These are phyloP conservation scores for Betta splendens DNA, from an alignment of 2,797 vertebrate species.

Conservation along the genomic window DNA sequence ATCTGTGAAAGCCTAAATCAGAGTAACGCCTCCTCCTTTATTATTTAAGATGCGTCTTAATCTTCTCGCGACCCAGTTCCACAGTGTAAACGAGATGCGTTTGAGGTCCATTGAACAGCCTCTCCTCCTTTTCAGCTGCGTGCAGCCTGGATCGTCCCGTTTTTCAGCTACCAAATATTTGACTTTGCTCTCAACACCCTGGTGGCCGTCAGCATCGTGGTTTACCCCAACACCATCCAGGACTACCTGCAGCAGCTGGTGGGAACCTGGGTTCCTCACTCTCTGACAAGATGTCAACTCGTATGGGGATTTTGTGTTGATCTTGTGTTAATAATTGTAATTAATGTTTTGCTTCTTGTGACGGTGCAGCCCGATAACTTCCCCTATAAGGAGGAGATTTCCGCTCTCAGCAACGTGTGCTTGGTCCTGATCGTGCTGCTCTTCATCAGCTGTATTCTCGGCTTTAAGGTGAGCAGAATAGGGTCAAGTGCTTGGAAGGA, in stretches of 20 bases:
- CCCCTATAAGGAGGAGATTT: constrained; percentile 93
- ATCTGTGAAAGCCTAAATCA: background rate
- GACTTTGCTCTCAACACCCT: constrained; percentile 94
- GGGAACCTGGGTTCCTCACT: constrained; percentile 32
- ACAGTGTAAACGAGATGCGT: background rate
- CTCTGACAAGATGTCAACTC: no score
- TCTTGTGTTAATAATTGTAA: no score
- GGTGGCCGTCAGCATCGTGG: constrained; percentile 92
- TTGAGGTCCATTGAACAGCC: constrained; percentile 12
- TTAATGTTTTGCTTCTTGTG: constrained; percentile 1
- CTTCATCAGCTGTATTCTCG: constrained; percentile 91
- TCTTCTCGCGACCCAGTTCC: constrained; percentile 15
- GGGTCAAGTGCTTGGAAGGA: no score
- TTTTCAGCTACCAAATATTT: constrained; percentile 98
- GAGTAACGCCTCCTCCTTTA: background rate
- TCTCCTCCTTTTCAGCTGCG: constrained; percentile 83
- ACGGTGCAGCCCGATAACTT: constrained; percentile 88
- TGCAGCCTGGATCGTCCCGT: constrained; percentile 95
- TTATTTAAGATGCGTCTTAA: constrained; percentile 10
- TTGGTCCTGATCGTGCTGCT: constrained; percentile 91
- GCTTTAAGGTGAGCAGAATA: constrained; percentile 98
- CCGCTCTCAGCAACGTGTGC: constrained; percentile 90
- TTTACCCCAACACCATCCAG: constrained; percentile 93
- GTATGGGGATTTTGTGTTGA: no score
- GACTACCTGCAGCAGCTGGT: constrained; percentile 95